Evolutionary conservation across 2,113 vertebrate genomes (phyloP).

Genomic region (Peromyscus californicus): DNA sequence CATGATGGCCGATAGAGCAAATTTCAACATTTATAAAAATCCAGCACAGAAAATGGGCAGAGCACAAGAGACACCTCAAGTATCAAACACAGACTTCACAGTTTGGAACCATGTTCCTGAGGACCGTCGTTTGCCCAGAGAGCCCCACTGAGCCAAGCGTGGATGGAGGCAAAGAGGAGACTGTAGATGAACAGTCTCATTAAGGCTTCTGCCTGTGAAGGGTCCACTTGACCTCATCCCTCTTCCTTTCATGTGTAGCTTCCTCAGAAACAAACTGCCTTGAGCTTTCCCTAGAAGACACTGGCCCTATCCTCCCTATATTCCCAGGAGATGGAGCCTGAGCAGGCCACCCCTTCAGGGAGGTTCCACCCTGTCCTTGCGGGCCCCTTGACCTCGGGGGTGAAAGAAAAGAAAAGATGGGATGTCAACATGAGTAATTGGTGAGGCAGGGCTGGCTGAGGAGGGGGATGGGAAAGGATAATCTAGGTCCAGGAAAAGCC

Average conservation of each 20-base stretch:
- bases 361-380: not conserved
- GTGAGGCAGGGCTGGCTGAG: constrained; percentile 3
- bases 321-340: not conserved
- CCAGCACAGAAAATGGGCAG: constrained; percentile 20
- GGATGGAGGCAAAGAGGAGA: not conserved
- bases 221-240: not conserved
- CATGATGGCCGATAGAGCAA: not conserved
- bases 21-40: constrained; percentile 17
- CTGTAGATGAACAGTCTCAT: no score
- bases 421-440: constrained; percentile 46
- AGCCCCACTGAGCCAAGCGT: not conserved
- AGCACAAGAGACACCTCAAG: not conserved
- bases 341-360: not conserved
- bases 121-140: not conserved
- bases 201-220: constrained; percentile 11
- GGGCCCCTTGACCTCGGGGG: constrained; percentile 29
- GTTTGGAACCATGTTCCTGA: not conserved
- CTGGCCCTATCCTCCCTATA: not conserved
- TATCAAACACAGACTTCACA: not conserved
- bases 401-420: not conserved
- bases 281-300: not conserved
- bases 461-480: not conserved
- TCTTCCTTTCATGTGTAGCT: not conserved
- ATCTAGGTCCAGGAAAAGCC: constrained; percentile 43
- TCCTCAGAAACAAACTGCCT: constrained; percentile 37